Evolutionary conservation across 1,140 invertebrate species (phyloP), one percentile per base, ranked within the genome.

Genomic region (Drosophila pachea): DNA sequence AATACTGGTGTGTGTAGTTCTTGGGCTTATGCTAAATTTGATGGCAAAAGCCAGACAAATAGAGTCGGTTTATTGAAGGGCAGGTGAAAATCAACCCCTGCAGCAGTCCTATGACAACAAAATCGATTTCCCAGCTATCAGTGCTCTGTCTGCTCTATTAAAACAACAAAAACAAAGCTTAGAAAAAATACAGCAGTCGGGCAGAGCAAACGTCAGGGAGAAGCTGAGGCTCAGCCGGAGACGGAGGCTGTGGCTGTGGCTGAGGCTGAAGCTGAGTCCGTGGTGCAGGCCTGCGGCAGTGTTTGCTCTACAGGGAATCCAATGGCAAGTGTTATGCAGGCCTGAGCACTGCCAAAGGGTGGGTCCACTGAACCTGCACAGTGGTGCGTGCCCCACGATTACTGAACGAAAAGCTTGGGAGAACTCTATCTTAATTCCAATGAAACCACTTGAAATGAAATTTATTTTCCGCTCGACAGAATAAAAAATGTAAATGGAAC

Each of bases 21-120:
- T 47, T 22, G 52, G 35, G 61, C 54, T 73, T 69, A 69, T 76
- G 69, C 48, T 79, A 79, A 78, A 83, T 83, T 83, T 83, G 49
- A 78, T 84, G 84, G 38, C 38, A 73, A 78, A 64, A 43, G 45
- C 47, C 47, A 55, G 38, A 63, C 63, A 76, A 66, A 68, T 49
- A 68, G 52, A 62, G 56, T 55, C 42, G 66, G 60, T 73, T 76
- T 63, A 62, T 78, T 74, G 77, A 78, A 54, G 67, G 68, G 56
- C 71, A 73, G 55, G 54, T 56, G 33, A 67, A 60, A 65, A 48
- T 43, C 36, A 55, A 52, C 66, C 55, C 40, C 49, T 42, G 52
- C 59, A 22, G 22, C 22, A 22, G 48, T 45, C 59, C 59, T 62
- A 66, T 50, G 58, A 48, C 50, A 60, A 72, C 68, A 84, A 83